Percentiles rank a stretch among this genome's conserved stretches.
These are phyloP conservation scores for Rynchops niger DNA, from an alignment of 2,113 vertebrate genomes.

Conservation along the genomic window DNA sequence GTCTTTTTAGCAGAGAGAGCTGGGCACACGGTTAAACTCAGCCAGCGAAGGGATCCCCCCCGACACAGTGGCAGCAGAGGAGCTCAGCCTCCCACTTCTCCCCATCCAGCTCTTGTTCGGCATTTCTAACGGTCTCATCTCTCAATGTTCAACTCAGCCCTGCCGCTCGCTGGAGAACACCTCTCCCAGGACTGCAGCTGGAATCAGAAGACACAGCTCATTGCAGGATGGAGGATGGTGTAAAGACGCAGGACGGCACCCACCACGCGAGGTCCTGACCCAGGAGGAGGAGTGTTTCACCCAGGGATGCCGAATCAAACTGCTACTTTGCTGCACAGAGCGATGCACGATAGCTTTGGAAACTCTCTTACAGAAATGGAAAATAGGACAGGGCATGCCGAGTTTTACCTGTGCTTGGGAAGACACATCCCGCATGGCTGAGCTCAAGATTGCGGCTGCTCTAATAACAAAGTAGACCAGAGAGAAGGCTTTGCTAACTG, in stretches of 20 bases:
- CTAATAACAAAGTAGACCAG: not conserved
- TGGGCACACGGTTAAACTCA: not conserved
- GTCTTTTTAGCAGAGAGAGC: not conserved
- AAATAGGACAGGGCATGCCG: not conserved
- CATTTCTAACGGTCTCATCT: not conserved
- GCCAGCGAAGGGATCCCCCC: not conserved
- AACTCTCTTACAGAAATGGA: not conserved
- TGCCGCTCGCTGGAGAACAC: not conserved
- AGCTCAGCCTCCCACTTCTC: not conserved
- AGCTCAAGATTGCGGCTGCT: not conserved
- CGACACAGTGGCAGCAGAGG: not conserved
- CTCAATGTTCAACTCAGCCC: not conserved
- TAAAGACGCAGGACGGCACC: not conserved
- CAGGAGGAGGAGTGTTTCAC: not conserved
- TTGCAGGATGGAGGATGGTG: not conserved
- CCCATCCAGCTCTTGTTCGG: not conserved
- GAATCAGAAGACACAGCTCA: accelerated
- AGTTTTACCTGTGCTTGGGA: not conserved
- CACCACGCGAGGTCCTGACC: accelerated
- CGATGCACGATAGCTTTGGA: not conserved
- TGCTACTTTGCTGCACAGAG: not conserved
- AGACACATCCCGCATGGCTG: not conserved
- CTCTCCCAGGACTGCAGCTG: not conserved
- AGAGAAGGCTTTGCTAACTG: not conserved
- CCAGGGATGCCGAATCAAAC: not conserved